phyloP scores from a whole-genome alignment of 2,113 vertebrate species.

The Dromiciops gliroides region DNA sequence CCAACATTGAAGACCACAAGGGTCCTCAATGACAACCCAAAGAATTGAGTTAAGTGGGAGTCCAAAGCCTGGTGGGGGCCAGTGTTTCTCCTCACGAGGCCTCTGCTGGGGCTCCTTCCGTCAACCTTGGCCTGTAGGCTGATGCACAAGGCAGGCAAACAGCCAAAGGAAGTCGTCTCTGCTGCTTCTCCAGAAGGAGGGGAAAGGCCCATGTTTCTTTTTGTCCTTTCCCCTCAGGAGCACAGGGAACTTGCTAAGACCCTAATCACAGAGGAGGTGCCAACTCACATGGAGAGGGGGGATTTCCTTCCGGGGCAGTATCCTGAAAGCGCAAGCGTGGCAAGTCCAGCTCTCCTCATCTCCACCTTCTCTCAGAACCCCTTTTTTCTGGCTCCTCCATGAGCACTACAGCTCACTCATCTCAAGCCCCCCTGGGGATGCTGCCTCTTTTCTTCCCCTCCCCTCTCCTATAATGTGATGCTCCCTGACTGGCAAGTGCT shows the following conservation, averaged over 20 bases:
- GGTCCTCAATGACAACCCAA: not conserved
- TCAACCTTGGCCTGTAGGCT: not conserved
- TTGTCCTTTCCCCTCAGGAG: not conserved
- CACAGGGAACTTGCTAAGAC: not conserved
- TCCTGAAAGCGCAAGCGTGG: not conserved
- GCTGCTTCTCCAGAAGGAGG: too few species aligned
- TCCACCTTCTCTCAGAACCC: not conserved
- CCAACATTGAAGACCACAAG: too few species aligned
- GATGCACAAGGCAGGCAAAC: not conserved
- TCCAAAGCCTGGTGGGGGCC: not conserved
- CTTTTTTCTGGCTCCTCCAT: not conserved
- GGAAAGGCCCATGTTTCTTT: not conserved
- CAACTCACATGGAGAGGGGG: not conserved
- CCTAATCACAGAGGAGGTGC: not conserved
- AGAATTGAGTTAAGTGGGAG: not conserved
- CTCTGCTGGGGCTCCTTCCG: constrained; percentile 6
- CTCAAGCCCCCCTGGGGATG: not conserved
- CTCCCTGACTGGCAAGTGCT: constrained; percentile 41
- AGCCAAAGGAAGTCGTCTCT: not conserved
- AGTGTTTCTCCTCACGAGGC: too few species aligned
- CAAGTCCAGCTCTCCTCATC: not conserved
- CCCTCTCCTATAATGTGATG: constrained; percentile 41
- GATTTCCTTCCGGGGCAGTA: not conserved
- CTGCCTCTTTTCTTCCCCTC: constrained; percentile 34
- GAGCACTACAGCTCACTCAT: constrained; percentile 23